A percentile compares a stretch with the other conserved stretches of the same genome.
Conservation (phyloP, 2,113 vertebrate species). For the Phoxinus phoxinus region DNA sequence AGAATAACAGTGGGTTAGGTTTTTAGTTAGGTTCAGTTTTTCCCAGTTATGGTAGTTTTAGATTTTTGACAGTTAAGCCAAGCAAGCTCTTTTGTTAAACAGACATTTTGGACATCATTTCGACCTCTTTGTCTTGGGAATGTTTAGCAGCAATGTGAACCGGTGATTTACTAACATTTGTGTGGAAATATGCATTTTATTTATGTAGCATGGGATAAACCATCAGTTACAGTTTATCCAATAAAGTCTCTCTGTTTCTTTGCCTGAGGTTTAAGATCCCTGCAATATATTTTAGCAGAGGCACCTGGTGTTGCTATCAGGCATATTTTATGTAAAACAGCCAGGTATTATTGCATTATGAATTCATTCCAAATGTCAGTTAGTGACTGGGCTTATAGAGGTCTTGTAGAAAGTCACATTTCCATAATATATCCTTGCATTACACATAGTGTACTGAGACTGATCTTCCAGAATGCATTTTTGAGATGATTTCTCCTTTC, state of each 20-base stretch:
- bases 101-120: background rate
- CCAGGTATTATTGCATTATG: slow-evolving; percentile 59
- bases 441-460: slow-evolving; percentile 51
- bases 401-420: slow-evolving; percentile 62
- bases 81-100: background rate
- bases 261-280: slow-evolving; percentile 32
- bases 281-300: slow-evolving; percentile 49
- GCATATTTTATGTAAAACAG: slow-evolving; percentile 61
- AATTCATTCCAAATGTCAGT: slow-evolving; percentile 61
- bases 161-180: background rate
- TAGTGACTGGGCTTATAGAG: slow-evolving; percentile 57
- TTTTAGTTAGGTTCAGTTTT: background rate
- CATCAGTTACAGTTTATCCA: slow-evolving; percentile 30
- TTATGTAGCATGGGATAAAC: slow-evolving; percentile 15
- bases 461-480: slow-evolving; percentile 53
- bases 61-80: background rate
- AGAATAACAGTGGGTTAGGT: background rate
- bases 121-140: background rate
- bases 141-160: background rate
- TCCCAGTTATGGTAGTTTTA: background rate
- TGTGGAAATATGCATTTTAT: background rate
- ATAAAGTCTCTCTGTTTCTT: slow-evolving; percentile 19
- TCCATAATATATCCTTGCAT: slow-evolving; percentile 60
- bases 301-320: slow-evolving; percentile 48
- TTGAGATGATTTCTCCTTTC: slow-evolving; percentile 48